Percentiles rank a stretch among this genome's conserved stretches.
Conservation (phyloP, 2,113 vertebrate species). For the Gnathonemus echidnorhynchus region DNA sequence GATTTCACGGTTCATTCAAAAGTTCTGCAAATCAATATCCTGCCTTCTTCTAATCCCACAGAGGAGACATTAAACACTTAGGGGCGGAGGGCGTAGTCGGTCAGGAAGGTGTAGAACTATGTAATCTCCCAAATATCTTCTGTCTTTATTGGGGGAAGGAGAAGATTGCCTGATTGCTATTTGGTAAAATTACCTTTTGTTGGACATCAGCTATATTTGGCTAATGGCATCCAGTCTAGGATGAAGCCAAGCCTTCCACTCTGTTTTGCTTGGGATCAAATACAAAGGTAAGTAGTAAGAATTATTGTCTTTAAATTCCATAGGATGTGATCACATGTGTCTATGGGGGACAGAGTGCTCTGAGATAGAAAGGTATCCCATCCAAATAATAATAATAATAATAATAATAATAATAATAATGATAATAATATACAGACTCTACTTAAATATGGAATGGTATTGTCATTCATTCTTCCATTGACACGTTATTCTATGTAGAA, state of each 20-base stretch:
- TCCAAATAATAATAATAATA: not conserved
- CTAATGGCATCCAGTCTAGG: not conserved
- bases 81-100: slow-evolving; percentile 7
- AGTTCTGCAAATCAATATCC: slow-evolving; percentile 29
- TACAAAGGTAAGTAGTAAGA: not conserved
- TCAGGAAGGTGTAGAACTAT: slow-evolving; percentile 19
- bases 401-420: not conserved
- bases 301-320: not conserved
- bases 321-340: not conserved
- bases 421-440: not conserved
- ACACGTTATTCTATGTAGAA: slow-evolving; percentile 1
- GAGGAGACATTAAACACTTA: slow-evolving; percentile 23
- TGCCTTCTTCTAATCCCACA: slow-evolving; percentile 22
- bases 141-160: not conserved
- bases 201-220: not conserved
- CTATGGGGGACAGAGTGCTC: not conserved
- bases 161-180: not conserved
- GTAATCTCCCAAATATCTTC: not conserved
- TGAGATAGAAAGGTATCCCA: not conserved
- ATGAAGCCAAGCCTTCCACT: not conserved
- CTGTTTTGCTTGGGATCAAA: not conserved
- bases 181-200: not conserved
- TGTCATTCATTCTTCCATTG: not conserved
- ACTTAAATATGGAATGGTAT: not conserved
- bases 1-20: slow-evolving; percentile 19